Evolutionary conservation across 2,113 vertebrate species (phyloP).

Genomic region (Ophiodon elongatus): DNA sequence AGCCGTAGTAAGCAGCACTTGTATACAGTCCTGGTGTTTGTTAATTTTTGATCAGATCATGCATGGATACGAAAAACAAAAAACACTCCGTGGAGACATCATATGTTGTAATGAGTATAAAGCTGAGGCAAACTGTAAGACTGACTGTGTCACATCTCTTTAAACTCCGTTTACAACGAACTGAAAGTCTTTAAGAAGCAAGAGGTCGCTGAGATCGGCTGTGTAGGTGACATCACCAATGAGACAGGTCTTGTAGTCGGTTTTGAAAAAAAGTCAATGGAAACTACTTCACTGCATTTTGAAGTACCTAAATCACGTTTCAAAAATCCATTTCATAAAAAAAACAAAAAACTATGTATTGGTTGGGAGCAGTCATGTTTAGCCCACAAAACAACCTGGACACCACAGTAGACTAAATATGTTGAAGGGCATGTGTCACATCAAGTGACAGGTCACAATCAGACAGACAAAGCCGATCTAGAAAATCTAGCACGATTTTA

Average conservation of each 20-base stretch:
- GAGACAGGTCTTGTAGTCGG: slow-evolving; percentile 1
- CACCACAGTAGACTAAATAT: too few relatives aligned
- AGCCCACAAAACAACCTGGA: too few relatives aligned
- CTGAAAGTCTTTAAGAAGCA: neutral
- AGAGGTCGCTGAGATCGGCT: too few relatives aligned
- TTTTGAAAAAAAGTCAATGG: slow-evolving; percentile 17
- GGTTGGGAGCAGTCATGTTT: too few relatives aligned
- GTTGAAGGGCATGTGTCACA: too few relatives aligned
- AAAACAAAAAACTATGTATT: too few relatives aligned
- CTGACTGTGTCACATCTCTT: neutral
- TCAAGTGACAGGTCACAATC: too few relatives aligned
- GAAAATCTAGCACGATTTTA: neutral
- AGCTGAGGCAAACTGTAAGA: neutral
- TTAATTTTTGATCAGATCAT: slow-evolving; percentile 22
- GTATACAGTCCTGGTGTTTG: neutral
- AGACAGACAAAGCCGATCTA: neutral
- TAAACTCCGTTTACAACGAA: neutral
- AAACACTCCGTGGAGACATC: too few relatives aligned
- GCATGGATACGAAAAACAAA: neutral
- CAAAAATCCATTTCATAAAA: too few relatives aligned
- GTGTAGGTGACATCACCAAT: slow-evolving; percentile 26
- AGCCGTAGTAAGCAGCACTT: neutral
- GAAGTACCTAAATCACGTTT: too few relatives aligned
- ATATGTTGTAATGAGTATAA: neutral
- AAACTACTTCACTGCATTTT: too few relatives aligned